Base-by-base conservation (phyloP, 2,113 vertebrate genomes). In the Atractosteus spatula region DNA sequence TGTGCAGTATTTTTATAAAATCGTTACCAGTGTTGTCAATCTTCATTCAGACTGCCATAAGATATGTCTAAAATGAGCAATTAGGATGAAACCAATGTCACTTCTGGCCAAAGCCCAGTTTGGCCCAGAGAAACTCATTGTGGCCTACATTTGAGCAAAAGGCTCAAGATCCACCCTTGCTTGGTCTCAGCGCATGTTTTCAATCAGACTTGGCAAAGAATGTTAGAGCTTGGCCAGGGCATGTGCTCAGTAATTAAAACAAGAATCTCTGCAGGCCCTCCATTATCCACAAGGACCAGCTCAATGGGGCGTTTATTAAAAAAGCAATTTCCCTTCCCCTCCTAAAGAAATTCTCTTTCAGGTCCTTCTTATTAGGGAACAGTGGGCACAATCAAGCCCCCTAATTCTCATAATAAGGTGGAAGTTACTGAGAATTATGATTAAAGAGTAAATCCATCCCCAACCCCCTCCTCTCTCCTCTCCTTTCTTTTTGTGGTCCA, bases 261-360 rank as follows among this genome's bases (percentile, higher is more conserved):
- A 11, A 74, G 80, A 78, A 76, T 76, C 76, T 67, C 83, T 84
- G 75, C 74, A 78, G 79, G 78, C 61, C 75, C 74, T 79, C 75
- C 74, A 82, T 84, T 87, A 80, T 86, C 87, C 84, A 77, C 79
- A 80, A 86, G 82, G 74, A 62, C 62, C 84, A 83, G 78, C 76
- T 83, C 85, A 91, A 88, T 87, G 79, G 73, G 70, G 67, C 72
- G 62, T 87, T 88, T 88, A 85, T 88, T 90, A 87, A 85, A 86
- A 87, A 88, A 84, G 81, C 81, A 81, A 84, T 84, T 86, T 85
- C 83, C 80, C 77, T 83, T 79, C 73, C 79, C 82, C 78, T 76
- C 71, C 78, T 75, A 77, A 79, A 75, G 78, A 78, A 73, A 62
- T 77, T 72, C 69, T 61, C 0, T 56, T 74, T 69, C 65, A 78